Conservation (phyloP, 2,888 invertebrate species). For the Pammene fasciana region DNA sequence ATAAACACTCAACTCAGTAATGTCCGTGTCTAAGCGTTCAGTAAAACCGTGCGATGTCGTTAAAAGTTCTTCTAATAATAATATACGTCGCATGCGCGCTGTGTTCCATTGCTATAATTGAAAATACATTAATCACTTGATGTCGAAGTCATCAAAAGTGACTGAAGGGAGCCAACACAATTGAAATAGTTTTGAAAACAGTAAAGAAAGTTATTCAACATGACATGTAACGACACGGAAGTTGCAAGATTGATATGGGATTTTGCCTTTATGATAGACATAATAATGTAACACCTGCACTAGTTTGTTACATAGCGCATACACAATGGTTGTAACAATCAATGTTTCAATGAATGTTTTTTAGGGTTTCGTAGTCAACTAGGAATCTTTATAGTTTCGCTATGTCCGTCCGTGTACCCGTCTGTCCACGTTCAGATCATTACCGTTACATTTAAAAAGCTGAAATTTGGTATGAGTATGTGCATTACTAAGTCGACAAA, state of each 20-base stretch:
- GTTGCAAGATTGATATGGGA: background rate
- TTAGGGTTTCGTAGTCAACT: no score
- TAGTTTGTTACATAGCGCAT: background rate
- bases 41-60: conserved; percentile 63
- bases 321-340: background rate
- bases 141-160: conserved; percentile 57
- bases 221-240: conserved; percentile 12
- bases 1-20: conserved; percentile 55
- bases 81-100: conserved; percentile 76
- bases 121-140: conserved; percentile 73
- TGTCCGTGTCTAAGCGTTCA: conserved; percentile 50
- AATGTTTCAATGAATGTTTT: no score
- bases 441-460: no score
- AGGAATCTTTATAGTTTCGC: no score
- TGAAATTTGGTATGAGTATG: no score
- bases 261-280: conserved; percentile 5
- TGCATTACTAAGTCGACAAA: no score
- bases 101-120: conserved; percentile 74
- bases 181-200: conserved; percentile 73
- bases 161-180: conserved; percentile 57
- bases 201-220: conserved; percentile 67
- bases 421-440: no score
- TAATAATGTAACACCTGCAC: background rate
- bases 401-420: no score
- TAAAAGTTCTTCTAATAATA: conserved; percentile 70